Base-by-base conservation (phyloP, 2,888 invertebrate species). In the Eubasilissa splendida region DNA sequence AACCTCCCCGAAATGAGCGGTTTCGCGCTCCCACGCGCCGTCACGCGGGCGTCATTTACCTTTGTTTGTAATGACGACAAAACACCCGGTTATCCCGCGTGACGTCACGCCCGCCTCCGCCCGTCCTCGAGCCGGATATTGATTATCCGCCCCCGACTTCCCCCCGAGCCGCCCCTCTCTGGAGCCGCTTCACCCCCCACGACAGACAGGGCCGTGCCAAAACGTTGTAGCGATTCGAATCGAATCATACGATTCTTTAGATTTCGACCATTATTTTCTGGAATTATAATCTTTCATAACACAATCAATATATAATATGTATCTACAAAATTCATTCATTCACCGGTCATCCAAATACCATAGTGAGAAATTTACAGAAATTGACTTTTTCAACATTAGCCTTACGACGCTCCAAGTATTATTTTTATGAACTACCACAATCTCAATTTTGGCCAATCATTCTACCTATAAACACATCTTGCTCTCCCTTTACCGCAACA, bases 91-190 rank as follows among this genome's bases (percentile, higher is more conserved):
- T 60, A 75, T 75, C 77, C 71, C 59, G 59, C 58, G 81, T 81
- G 81, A 81, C 81, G 81, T 81, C 81, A 81, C 79, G n/a, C 22
- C 63, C 52, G 33, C 75, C 54, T 70, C 74, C 90, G 90, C 90
- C 91, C 90, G 90, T 90, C 90, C 90, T 90, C 90, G 90, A 90
- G 90, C 90, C 90, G 90, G 90, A 91, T 91, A 91, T 91, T 90
- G 91, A 90, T 91, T 91, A 91, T 91, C 91, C 91, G 90, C 90
- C 90, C 90, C 89, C 88, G 87, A 86, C 87, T 86, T 87, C 86
- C 86, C 42, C 85, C 86, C 84, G 59, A 56, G 60, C 77, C 31
- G 50, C 74, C 59, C 73, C 80, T 63, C 75, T 60, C 76, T 53
- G 31, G 70, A 65, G 65, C 50, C 77, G 68, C 80, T 54, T 77